Evolutionary conservation across 2,888 invertebrate species (phyloP), one percentile per base, ranked within the genome.

Genomic region (Disparrhopalites patrizii): DNA sequence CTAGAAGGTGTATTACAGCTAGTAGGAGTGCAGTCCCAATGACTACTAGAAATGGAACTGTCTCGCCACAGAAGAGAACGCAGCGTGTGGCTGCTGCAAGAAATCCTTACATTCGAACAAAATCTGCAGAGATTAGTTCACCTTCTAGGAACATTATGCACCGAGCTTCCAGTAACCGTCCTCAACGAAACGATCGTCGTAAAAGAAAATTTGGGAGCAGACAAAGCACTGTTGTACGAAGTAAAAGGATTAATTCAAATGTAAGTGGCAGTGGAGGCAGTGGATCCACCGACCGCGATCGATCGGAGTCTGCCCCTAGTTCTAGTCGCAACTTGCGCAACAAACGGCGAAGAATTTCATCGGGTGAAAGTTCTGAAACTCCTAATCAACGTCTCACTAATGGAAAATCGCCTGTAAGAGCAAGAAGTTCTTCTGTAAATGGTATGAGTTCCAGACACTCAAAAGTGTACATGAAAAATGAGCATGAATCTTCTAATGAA

Each of bases 21-120:
- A 15, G n/a, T 28, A 18, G 51, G 10, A 25, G n/a, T 8, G 13
- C 58, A 1, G 13, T 20, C 20, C 23, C 50, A 10, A 54, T 61
- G 30, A 27, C 61, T 30, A 13, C 64, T 7, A 43, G 56, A n/a
- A 40, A 50, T 20, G 55, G 54, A 30, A n/a, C 10, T 10, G 10
- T 7, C 10, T 50, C 70, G n/a, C 72, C 75, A n/a, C 56, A 73
- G 56, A 75, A 75, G 54, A 70, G 71, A 55, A 71, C 72, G 0
- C 33, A 30, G 3, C 52, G 73, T 27, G 65, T 65, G 2, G 72
- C 75, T 5, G 70, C 75, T 8, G 30, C 61, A 1, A 68, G 62
- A 28, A 72, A 70, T 66, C 70, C 68, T 1, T 72, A 63, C 54
- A 52, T 72, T 8, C 33, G 56, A 5, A 62, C 50, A 23, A 68